A percentile compares a stretch with the other conserved stretches of the same genome.
Evolutionary conservation across 2,797 vertebrate genomes (phyloP).

Genomic region (Apodemus agrarius): DNA sequence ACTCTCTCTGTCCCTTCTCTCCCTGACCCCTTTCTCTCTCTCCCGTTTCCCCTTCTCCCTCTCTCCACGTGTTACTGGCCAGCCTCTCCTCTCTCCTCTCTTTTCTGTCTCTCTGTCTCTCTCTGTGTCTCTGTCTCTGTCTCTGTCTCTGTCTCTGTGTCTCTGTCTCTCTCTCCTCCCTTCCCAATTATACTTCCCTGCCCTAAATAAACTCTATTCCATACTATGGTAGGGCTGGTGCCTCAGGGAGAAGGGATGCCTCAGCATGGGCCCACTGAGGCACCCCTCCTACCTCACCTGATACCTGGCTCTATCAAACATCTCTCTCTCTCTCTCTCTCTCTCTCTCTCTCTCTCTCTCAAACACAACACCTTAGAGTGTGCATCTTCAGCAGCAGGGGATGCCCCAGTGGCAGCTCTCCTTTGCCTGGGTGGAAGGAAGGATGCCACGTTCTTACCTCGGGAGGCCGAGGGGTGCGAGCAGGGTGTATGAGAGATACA

Average conservation of each 20-base stretch:
- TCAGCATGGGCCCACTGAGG: not conserved
- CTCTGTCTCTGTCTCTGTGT: no score
- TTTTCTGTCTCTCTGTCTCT: no score
- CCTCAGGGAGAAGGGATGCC: not conserved
- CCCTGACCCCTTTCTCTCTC: not conserved
- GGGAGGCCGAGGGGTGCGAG: not conserved
- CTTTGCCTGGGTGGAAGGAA: not conserved
- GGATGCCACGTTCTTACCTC: slow-evolving; percentile 7
- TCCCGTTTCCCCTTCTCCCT: no score
- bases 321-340: not conserved
- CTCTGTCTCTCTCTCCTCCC: no score
- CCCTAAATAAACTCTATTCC: not conserved
- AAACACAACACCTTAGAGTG: not conserved
- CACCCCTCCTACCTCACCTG: not conserved
- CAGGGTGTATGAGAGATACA: not conserved
- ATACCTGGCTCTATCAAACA: not conserved
- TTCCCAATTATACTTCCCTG: not conserved
- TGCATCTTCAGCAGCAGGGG: not conserved
- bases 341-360: no score
- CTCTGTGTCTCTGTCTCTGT: no score
- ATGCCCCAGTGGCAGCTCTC: not conserved
- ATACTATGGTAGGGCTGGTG: not conserved
- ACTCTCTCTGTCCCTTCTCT: not conserved
- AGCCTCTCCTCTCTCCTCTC: not conserved
- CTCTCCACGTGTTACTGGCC: not conserved